These are phyloP conservation scores for Cheilosia impressa DNA, from an alignment of 2,888 invertebrate genomes.

Conservation along the genomic window DNA sequence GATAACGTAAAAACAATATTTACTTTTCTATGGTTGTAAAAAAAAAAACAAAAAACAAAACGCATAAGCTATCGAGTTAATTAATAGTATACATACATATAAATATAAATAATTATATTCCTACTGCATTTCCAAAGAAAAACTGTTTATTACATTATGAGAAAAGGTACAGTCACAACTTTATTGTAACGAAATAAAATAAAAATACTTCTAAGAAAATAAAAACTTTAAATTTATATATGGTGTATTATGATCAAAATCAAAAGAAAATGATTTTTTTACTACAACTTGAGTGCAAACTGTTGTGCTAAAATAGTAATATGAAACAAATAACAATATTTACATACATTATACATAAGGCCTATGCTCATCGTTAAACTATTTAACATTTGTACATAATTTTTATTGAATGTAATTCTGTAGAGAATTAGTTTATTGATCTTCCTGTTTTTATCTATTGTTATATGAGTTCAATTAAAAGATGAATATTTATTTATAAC, in stretches of 20 bases:
- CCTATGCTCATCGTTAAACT: conserved; percentile 65
- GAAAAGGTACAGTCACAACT: conserved; percentile 64
- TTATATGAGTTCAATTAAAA: conserved; percentile 12
- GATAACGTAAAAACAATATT: conserved; percentile 73
- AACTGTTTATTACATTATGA: conserved; percentile 71
- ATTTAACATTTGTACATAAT: conserved; percentile 59
- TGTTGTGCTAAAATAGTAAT: conserved; percentile 68
- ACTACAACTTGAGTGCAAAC: conserved; percentile 63
- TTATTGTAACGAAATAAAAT: conserved; percentile 73
- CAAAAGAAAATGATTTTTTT: conserved; percentile 59
- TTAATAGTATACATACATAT: conserved; percentile 65
- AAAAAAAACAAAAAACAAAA: conserved; percentile 56
- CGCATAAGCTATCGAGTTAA: conserved; percentile 75
- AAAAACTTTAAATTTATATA: conserved; percentile 63
- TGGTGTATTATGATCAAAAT: conserved; percentile 64
- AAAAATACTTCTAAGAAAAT: conserved; percentile 43
- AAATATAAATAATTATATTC: conserved; percentile 61
- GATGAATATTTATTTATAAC: conserved; percentile 6
- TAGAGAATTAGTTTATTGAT: conserved; percentile 24
- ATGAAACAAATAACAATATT: conserved; percentile 45
- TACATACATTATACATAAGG: conserved; percentile 65
- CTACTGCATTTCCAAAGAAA: conserved; percentile 71
- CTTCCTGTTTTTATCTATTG: conserved; percentile 32
- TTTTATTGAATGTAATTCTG: conserved; percentile 45
- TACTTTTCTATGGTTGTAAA: conserved; percentile 75